A percentile compares a stretch with the other conserved stretches of the same genome.
Conservation (phyloP, 2,888 invertebrate genomes). For the Timandra comae region DNA sequence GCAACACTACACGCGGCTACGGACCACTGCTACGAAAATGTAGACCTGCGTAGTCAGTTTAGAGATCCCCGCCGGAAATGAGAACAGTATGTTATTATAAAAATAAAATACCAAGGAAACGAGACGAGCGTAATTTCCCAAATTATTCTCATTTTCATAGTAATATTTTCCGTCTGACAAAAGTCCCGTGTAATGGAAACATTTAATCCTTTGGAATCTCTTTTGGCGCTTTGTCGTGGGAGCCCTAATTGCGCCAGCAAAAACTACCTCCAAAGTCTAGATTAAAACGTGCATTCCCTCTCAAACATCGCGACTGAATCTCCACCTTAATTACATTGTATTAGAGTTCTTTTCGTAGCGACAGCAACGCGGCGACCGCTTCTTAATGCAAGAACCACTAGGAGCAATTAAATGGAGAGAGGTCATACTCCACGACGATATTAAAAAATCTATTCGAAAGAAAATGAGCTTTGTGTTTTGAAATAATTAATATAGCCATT, state of each 20-base stretch:
- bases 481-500: neutral
- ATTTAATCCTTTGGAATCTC: slow-evolving; percentile 60
- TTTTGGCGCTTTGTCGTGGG: slow-evolving; percentile 44
- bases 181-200: slow-evolving; percentile 52
- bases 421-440: slow-evolving; percentile 37
- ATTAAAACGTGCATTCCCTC: slow-evolving; percentile 50
- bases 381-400: slow-evolving; percentile 37
- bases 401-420: slow-evolving; percentile 48
- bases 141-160: slow-evolving; percentile 19
- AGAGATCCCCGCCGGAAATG: neutral
- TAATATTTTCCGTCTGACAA: slow-evolving; percentile 30
- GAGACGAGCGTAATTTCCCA: slow-evolving; percentile 13
- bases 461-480: slow-evolving; percentile 2
- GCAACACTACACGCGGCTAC: neutral
- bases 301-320: slow-evolving; percentile 4
- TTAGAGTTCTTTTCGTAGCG: slow-evolving; percentile 7
- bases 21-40: neutral
- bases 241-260: slow-evolving; percentile 54
- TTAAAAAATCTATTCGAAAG: slow-evolving; percentile 4
- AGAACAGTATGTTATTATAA: neutral
- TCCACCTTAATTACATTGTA: slow-evolving; percentile 3
- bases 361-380: slow-evolving; percentile 21
- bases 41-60: too few relatives aligned
- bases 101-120: slow-evolving; percentile 7
- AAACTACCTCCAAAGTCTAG: slow-evolving; percentile 52